Conservation (phyloP, 2,797 vertebrate genomes). For the Alauda arvensis region DNA sequence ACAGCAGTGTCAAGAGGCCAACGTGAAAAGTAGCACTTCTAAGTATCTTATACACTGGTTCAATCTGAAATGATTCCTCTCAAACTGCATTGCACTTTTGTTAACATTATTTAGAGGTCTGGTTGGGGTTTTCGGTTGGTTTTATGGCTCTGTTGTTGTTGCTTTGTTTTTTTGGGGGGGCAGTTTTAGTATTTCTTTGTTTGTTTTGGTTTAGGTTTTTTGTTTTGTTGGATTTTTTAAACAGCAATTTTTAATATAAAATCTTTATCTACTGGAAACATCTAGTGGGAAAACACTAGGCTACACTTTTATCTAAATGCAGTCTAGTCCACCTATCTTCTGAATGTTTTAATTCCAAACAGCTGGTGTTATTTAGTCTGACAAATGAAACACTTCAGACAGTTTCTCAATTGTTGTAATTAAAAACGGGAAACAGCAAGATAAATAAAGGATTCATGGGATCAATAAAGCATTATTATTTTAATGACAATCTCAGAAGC, state of each 20-base stretch:
- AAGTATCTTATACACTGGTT: not conserved
- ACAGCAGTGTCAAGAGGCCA: not conserved
- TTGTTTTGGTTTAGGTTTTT: no score
- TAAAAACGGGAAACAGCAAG: slow-evolving; percentile 42
- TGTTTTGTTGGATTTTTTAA: not conserved
- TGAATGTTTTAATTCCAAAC: slow-evolving; percentile 7
- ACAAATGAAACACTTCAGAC: slow-evolving; percentile 45
- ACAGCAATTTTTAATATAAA: not conserved
- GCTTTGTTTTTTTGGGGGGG: not conserved
- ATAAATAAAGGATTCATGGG: slow-evolving; percentile 32
- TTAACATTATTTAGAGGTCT: not conserved
- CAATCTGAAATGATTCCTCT: not conserved
- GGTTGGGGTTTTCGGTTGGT: not conserved
- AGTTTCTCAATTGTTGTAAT: slow-evolving; percentile 36
- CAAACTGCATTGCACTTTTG: not conserved
- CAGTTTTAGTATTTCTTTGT: no score
- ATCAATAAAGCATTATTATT: slow-evolving; percentile 52
- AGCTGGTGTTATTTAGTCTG: slow-evolving; percentile 26
- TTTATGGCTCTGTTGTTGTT: not conserved
- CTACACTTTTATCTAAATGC: not conserved
- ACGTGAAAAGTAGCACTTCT: not conserved
- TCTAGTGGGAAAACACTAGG: not conserved
- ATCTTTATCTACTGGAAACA: not conserved
- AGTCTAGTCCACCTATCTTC: not conserved
- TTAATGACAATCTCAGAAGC: slow-evolving; percentile 38